These are phyloP conservation scores for Microcebus griseorufus DNA, from an alignment of 2,113 vertebrate species.

Conservation along the genomic window DNA sequence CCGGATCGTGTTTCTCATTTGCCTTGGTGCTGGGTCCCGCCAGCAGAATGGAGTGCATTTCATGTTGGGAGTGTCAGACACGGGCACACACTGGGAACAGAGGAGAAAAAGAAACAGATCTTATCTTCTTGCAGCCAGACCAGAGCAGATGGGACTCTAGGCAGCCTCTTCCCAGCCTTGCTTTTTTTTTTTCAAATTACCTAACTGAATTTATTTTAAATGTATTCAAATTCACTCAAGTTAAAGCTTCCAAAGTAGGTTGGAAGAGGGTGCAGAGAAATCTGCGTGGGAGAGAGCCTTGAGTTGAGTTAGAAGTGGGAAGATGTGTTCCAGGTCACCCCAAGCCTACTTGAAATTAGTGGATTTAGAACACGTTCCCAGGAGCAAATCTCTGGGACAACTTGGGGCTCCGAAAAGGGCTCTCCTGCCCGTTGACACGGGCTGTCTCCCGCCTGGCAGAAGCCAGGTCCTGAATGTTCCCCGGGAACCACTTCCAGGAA, in stretches of 20 bases:
- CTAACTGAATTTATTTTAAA: background rate
- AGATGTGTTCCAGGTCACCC: background rate
- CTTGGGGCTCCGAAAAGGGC: background rate
- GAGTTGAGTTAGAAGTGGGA: conserved; percentile 44
- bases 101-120: conserved; percentile 34
- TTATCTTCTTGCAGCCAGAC: conserved; percentile 39
- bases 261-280: background rate
- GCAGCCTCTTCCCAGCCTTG: background rate
- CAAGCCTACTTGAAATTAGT: background rate
- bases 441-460: background rate
- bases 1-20: conserved; percentile 35
- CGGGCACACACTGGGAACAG: background rate
- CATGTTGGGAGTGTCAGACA: background rate
- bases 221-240: background rate
- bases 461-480: background rate
- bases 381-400: background rate
- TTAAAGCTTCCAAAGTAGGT: background rate
- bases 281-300: background rate
- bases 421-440: background rate
- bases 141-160: background rate
- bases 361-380: conserved; percentile 59
- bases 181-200: background rate
- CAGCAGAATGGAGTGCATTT: background rate
- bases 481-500: background rate
- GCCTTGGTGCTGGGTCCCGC: conserved; percentile 19